Base-by-base conservation (phyloP, 2,797 vertebrate genomes). In the Corythornis leucogaster region DNA sequence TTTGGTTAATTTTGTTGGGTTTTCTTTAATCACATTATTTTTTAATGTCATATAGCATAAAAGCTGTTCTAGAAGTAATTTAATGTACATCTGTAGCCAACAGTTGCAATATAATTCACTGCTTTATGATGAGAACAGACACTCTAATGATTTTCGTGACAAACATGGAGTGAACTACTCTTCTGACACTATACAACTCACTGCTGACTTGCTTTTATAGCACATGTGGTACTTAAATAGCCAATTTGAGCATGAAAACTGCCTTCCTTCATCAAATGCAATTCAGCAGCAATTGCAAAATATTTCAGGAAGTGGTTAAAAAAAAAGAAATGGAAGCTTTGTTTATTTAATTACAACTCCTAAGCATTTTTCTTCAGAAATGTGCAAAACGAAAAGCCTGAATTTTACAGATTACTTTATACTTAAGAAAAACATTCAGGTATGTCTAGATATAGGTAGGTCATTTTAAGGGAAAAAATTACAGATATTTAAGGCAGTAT, bases 71-170 rank as follows among this genome's bases (percentile, higher is more conserved):
- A 69, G 51, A 83, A 76, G 35, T 46, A 69, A 66, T 78, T 80
- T 85, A 85, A 85, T 20, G 45, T 69, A 76, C 42, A 63, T 71
- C 69, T 84, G 79, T 62, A 90, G 89, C 74, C 54, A 94, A 92
- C 10, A 80, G 51, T 40, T 87, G 66, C n/a, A 88, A 78, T 62
- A 92, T 79, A 95, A 92, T 87, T 79, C 55, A 69, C 24, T 50
- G 12, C 25, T 94, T 96, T 80, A 79, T 53, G 59, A 73, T 2
- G 9, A 86, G 59, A 85, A 93, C 61, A 69, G 85, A 92, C 77
- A 91, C 20, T 30, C 73, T 93, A 82, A 90, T 58, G 61, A 85
- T 80, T 59, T 93, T 30, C 77, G 59, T 11, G 8, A 63, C 19
- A 69, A 68, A 58, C 55, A 70, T 0, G 45, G 42, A 71, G 31